Base-by-base conservation (phyloP, 2,888 invertebrate species). In the Eupeodes luniger region DNA sequence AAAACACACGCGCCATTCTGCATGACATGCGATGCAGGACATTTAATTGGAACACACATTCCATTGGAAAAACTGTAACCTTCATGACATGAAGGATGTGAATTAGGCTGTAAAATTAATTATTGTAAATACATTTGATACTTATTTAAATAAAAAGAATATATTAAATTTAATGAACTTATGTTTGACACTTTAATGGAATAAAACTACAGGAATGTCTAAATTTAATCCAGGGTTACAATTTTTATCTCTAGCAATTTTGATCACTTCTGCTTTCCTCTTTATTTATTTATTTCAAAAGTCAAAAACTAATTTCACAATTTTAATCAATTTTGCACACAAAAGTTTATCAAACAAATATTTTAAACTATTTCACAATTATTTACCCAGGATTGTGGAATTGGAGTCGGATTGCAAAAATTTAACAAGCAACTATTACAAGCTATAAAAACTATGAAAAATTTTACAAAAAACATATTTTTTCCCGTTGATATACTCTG, bases 321-420 rank as follows among this genome's bases (percentile, higher is more conserved):
- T 40, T 40, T 40, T 40, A 40, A 40, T 40, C 5, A 40, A 40
- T 1, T 40, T 34, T 10, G n/a, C 11, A 61, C 47, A 36, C 49
- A 12, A 5, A 27, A 14, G 14, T 47, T 49, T 27, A 19, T n/a
- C 0, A 49, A 47, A 36, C 0, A 10, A 16, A 36, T 2, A 12
- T 14, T 14, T 47, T 12, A 27, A 40, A 40, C 40, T 49, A 49
- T 11, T 55, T 5, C 40, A 40, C 6, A 40, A 40, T 55, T 11
- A 57, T 36, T 81, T 81, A 85, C 85, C 69, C 7, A 11, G 0
- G 6, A 10, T 70, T 75, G 81, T 59, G 59, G 34, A 34, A 81
- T 11, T 47, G 85, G 76, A 44, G 40, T 44, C 76, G 70, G 16
- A n/a, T 6, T 14, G 1, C 27, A 47, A 27, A 80, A 67, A 11